These are phyloP conservation scores for Isurus oxyrinchus DNA, from an alignment of 2,113 vertebrate genomes.

Conservation along the genomic window DNA sequence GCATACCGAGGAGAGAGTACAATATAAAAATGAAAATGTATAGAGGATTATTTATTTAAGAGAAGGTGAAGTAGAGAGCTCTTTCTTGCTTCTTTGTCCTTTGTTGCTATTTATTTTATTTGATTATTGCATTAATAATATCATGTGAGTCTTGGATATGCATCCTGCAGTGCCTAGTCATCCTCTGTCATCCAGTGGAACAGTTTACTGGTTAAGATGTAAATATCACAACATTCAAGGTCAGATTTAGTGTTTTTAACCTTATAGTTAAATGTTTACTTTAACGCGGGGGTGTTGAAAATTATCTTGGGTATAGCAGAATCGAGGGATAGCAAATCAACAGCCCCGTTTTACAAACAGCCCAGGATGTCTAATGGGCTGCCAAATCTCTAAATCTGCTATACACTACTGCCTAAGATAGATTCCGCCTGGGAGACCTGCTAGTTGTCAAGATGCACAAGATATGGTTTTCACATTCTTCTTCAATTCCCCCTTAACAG, in stretches of 20 bases:
- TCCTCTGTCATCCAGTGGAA: not conserved
- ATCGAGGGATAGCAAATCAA: not conserved
- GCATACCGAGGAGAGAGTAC: not conserved
- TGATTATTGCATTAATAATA: constrained; percentile 2
- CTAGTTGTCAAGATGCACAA: not conserved
- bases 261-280: not conserved
- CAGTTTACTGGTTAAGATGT: not conserved
- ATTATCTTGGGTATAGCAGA: not conserved
- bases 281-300: not conserved
- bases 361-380: not conserved
- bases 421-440: not conserved
- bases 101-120: not conserved
- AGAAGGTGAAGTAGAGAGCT: not conserved
- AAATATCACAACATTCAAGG: not conserved
- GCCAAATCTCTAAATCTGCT: no score
- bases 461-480: not conserved
- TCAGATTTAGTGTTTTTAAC: not conserved
- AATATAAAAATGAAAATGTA: not conserved
- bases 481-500: not conserved
- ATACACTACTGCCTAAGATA: not conserved
- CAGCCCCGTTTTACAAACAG: not conserved
- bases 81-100: not conserved
- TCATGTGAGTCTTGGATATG: not conserved
- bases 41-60: not conserved
- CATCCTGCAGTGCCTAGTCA: not conserved